Conservation (phyloP, 2,888 invertebrate genomes). For the Phortica magna region DNA sequence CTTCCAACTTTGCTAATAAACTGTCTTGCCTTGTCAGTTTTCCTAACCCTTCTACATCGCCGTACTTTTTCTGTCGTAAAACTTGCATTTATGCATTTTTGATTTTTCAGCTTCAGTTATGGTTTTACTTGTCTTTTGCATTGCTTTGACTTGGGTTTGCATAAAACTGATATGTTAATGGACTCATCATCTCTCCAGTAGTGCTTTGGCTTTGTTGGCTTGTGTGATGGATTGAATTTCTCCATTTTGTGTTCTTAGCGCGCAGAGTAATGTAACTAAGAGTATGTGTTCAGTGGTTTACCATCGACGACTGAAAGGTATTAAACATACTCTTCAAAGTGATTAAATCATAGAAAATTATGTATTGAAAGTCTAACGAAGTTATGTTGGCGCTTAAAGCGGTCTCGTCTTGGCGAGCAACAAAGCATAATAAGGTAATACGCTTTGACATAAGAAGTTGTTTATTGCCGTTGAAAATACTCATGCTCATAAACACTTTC, state of each 20-base stretch:
- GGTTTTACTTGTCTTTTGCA: slow-evolving; percentile 13
- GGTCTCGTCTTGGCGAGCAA: too few species aligned
- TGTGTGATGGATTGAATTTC: not conserved
- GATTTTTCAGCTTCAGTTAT: slow-evolving; percentile 29
- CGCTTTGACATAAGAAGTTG: not conserved
- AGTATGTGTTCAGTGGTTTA: too few species aligned
- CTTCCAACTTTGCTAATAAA: not conserved
- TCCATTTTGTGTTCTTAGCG: not conserved
- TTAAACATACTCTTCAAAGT: too few species aligned
- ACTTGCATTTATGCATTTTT: slow-evolving; percentile 33
- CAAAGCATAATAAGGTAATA: too few species aligned
- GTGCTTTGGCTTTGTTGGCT: slow-evolving; percentile 18
- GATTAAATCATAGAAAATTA: too few species aligned
- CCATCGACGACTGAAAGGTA: too few species aligned
- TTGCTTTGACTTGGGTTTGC: not conserved
- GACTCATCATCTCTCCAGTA: not conserved
- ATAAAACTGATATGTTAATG: not conserved
- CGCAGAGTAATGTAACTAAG: too few species aligned
- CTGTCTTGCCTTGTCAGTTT: not conserved
- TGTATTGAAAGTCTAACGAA: too few species aligned
- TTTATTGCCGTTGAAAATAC: not conserved
- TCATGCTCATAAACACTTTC: too few species aligned
- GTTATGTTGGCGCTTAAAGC: too few species aligned
- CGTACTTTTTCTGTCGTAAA: not conserved
- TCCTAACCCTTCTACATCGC: not conserved